Conservation (phyloP, 2,797 vertebrate species). For the Gorsachius magnificus region DNA sequence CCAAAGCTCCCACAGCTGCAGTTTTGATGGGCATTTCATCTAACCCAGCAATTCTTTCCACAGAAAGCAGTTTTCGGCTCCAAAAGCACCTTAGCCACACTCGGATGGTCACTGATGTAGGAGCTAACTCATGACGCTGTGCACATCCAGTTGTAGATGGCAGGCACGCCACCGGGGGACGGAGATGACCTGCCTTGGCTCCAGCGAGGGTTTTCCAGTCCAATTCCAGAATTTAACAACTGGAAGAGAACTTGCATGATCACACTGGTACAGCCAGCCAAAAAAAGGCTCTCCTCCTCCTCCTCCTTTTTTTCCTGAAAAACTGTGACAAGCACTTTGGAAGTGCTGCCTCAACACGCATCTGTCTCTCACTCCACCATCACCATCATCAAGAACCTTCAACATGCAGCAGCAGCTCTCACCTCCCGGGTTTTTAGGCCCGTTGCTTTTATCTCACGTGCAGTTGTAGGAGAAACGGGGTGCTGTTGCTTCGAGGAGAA, state of each 20-base stretch:
- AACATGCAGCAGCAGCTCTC: neutral
- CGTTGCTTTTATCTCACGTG: neutral
- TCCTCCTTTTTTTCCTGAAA: neutral
- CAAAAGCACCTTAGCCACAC: neutral
- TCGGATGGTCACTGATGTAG: neutral
- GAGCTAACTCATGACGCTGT: accelerated
- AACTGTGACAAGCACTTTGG: neutral
- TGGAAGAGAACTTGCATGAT: neutral
- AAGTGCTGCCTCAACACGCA: neutral
- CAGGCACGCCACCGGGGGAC: neutral
- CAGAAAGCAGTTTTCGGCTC: neutral
- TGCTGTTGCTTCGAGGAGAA: neutral
- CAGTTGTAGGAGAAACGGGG: neutral
- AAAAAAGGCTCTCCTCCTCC: neutral
- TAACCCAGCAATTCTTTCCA: neutral
- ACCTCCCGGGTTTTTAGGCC: neutral
- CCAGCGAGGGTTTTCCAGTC: neutral
- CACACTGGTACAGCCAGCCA: neutral
- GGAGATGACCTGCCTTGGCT: neutral
- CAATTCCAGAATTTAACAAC: neutral
- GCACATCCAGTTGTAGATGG: accelerated
- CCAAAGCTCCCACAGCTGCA: neutral
- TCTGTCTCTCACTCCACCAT: neutral
- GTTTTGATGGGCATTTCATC: neutral
- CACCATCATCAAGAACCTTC: neutral